Base-by-base conservation (phyloP, 2,113 vertebrate genomes). In the Vicugna pacos region DNA sequence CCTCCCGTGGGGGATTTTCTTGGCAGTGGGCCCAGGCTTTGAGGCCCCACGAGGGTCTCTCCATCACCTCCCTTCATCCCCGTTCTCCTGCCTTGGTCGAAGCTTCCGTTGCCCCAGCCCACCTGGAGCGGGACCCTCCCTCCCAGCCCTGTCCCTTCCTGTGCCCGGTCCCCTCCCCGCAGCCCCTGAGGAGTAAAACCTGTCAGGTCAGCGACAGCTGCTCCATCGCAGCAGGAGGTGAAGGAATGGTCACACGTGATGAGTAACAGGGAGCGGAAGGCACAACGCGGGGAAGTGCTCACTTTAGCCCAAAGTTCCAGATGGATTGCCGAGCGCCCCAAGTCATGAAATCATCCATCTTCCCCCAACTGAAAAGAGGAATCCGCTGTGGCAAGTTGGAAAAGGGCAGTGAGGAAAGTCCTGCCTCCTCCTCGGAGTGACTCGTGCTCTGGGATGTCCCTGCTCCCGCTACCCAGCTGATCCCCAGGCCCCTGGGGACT, bases 291-390 rank as follows among this genome's bases (percentile, higher is more conserved):
- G 72, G 97, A 98, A 98, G 97, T 95, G 98, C 98, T 98, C 96
- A 85, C 98, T 98, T 98, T 97, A 96, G 98, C 80, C 94, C 97
- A 96, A 96, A 97, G 98, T 98, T 97, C 9, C 96, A 98, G 98
- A 98, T 98, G 98, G 98, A 98, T 98, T 97, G 96, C 98, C 80
- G 83, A 97, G 96, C 94, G 97, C 98, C 98, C 97, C 98, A 97
- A 98, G 97, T 99, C 98, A 99, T 98, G 98, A 98, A 98, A 96
- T 98, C 98, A 98, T 99, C 98, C 98, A 97, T 99, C 98, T 98
- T 98, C 97, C 98, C 95, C 77, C 65, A 94, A 91, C 98, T 96
- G 7, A 96, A 96, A 97, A 12, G 96, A 98, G 95, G 96, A 97
- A 97, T 76, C 96, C 0, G 1, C 94, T 62, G 67, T 76, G 89